Conservation (phyloP, 2,113 vertebrate species). For the Limanda limanda region DNA sequence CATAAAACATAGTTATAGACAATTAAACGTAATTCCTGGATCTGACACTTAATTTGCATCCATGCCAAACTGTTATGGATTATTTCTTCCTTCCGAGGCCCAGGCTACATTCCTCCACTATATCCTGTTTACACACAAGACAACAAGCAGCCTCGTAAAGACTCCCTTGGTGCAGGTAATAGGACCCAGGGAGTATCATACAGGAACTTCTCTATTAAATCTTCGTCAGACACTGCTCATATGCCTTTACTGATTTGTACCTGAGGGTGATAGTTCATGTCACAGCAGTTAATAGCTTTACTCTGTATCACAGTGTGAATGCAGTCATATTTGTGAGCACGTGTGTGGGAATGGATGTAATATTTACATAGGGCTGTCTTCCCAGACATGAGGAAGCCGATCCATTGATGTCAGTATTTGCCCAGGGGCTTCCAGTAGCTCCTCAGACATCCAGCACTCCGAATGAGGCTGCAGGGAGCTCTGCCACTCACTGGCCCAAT, state of each 20-base stretch:
- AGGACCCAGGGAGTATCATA: neutral
- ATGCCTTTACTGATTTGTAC: neutral
- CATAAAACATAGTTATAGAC: no score
- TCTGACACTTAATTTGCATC: neutral
- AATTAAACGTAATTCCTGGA: no score
- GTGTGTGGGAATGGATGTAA: constrained; percentile 32
- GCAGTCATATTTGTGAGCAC: constrained; percentile 8
- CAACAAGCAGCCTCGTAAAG: neutral
- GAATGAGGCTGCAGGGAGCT: constrained; percentile 45
- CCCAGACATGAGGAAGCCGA: constrained; percentile 37
- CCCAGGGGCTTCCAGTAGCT: constrained; percentile 41
- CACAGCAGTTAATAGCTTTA: constrained; percentile 22
- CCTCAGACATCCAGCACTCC: constrained; percentile 55
- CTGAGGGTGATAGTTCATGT: constrained; percentile 17
- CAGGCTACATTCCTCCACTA: neutral
- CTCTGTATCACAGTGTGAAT: neutral
- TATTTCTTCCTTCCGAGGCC: neutral
- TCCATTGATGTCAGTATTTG: constrained; percentile 52
- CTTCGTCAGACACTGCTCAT: no score
- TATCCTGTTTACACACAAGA: no score
- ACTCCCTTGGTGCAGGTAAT: neutral
- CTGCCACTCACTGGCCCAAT: constrained; percentile 67
- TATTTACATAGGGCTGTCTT: constrained; percentile 52
- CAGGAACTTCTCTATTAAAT: neutral
- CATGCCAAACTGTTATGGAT: neutral